Percentiles rank a stretch among this genome's conserved stretches.
Conservation (phyloP, 2,113 vertebrate genomes). For the Coreoperca whiteheadi region DNA sequence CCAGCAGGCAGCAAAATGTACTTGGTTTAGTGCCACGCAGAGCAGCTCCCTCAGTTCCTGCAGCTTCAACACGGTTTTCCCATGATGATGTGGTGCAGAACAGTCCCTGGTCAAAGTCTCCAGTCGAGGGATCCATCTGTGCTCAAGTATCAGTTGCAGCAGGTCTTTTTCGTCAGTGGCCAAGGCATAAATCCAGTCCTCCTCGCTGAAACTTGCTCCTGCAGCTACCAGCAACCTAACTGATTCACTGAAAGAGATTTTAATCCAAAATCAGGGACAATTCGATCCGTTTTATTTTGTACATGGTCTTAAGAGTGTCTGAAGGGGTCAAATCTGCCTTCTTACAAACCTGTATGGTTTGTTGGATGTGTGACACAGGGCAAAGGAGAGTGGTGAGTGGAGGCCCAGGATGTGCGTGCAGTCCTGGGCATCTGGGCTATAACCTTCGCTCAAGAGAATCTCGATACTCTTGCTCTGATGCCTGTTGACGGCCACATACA, state of each 20-base stretch:
- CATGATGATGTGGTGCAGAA: fast-evolving
- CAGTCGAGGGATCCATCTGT: slow-evolving; percentile 50
- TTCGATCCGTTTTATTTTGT: neutral
- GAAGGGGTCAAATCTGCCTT: neutral
- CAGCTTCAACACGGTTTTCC: slow-evolving; percentile 6
- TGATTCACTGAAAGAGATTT: slow-evolving; percentile 61
- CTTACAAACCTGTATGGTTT: slow-evolving; percentile 42
- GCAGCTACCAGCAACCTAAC: slow-evolving; percentile 72
- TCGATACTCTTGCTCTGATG: slow-evolving; percentile 80
- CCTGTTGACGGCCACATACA: slow-evolving; percentile 89
- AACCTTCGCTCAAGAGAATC: slow-evolving; percentile 86
- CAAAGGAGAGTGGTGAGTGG: slow-evolving; percentile 83
- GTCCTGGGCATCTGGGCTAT: slow-evolving; percentile 91
- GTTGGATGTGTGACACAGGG: slow-evolving; percentile 17
- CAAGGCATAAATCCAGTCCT: slow-evolving; percentile 62
- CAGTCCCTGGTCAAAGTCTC: neutral
- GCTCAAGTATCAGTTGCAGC: slow-evolving; percentile 75
- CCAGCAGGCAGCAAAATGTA: slow-evolving; percentile 82
- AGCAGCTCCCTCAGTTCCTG: slow-evolving; percentile 67
- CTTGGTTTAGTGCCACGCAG: slow-evolving; percentile 50
- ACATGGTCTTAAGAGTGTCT: neutral
- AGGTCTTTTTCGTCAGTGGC: slow-evolving; percentile 58
- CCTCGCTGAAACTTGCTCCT: slow-evolving; percentile 69
- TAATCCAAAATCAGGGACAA: neutral
- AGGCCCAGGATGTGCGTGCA: slow-evolving; percentile 80